phyloP scores from a whole-genome alignment of 2,113 vertebrate genomes.

The Vombatus ursinus region DNA sequence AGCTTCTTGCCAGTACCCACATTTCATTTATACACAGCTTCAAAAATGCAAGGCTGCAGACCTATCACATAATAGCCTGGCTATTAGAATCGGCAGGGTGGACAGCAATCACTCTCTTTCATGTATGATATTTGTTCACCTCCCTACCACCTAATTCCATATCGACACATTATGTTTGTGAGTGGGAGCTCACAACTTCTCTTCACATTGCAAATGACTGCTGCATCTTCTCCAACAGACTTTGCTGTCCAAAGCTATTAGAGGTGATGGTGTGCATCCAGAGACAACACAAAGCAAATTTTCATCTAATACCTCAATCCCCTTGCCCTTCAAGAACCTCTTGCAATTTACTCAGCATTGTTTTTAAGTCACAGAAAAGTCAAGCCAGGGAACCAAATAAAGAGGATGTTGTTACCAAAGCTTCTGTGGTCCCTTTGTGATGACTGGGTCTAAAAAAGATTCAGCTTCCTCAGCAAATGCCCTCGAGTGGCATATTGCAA shows the following conservation, averaged over 20 bases:
- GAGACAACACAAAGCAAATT: neutral
- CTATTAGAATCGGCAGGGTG: neutral
- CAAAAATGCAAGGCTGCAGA: neutral
- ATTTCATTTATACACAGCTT: neutral
- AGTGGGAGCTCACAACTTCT: neutral
- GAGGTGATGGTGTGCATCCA: neutral
- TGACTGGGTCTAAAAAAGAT: neutral
- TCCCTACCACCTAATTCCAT: neutral
- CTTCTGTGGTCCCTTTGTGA: neutral
- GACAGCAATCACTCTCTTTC: neutral
- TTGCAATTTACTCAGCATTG: neutral
- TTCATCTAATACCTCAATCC: neutral
- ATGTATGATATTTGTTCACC: neutral
- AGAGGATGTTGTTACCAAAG: neutral
- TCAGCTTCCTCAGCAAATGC: neutral
- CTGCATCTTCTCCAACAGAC: neutral
- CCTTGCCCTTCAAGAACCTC: neutral
- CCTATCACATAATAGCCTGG: neutral
- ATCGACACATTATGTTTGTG: neutral
- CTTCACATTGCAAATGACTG: neutral
- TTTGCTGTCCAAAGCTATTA: neutral
- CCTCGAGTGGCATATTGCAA: neutral
- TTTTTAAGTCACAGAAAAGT: neutral
- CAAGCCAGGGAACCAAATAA: neutral
- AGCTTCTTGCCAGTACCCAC: neutral